A percentile compares a stretch with the other conserved stretches of the same genome.
phyloP scores from a whole-genome alignment of 2,888 invertebrate genomes.

The Parnassius mnemosyne region DNA sequence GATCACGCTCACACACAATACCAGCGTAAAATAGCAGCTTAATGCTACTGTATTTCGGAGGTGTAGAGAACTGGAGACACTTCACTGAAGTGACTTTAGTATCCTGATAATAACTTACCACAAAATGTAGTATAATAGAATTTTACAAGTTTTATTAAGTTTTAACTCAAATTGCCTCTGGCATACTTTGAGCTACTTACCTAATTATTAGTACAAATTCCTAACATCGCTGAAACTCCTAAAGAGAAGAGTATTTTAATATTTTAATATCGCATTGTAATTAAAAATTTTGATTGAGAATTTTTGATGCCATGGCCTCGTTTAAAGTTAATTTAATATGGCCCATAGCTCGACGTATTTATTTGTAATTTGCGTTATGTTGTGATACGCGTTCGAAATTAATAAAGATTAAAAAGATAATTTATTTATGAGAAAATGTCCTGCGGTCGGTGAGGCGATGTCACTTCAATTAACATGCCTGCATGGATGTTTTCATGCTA shows the following conservation, averaged over 20 bases:
- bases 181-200: constrained; percentile 1
- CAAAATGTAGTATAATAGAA: too few relatives aligned
- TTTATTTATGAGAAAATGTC: constrained; percentile 45
- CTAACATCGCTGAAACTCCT: constrained; percentile 9
- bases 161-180: too few relatives aligned
- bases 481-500: constrained; percentile 39
- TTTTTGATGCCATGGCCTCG: constrained; percentile 3
- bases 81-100: too few relatives aligned
- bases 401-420: constrained; percentile 35
- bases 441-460: constrained; percentile 30
- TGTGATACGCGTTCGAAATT: constrained; percentile 22
- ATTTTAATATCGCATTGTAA: constrained; percentile 5
- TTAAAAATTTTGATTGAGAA: constrained; percentile 1
- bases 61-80: too few relatives aligned
- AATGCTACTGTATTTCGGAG: too few relatives aligned
- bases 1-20: too few relatives aligned
- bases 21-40: too few relatives aligned
- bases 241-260: not conserved
- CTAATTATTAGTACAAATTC: constrained; percentile 16
- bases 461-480: constrained; percentile 53
- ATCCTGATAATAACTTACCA: too few relatives aligned
- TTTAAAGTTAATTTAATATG: constrained; percentile 7
- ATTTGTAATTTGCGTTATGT: constrained; percentile 17
- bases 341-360: constrained; percentile 1
- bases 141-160: too few relatives aligned